Base-by-base conservation (phyloP, 2,113 vertebrate species). In the Gambusia affinis region DNA sequence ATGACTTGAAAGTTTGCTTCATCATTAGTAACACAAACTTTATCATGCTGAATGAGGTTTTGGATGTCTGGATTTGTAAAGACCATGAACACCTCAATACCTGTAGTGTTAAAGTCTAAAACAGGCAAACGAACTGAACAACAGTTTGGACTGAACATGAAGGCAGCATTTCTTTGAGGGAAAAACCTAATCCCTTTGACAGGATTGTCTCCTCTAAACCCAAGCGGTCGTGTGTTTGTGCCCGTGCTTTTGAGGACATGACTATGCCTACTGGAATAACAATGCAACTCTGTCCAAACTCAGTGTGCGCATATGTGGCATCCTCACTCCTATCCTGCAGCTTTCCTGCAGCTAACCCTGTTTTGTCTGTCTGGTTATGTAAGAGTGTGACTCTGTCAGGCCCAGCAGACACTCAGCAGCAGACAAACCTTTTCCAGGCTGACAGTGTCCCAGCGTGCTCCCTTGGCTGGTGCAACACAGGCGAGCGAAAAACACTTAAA, bases 331-430 rank as follows among this genome's bases (percentile, higher is more conserved):
- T 27, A 71, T 84, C 70, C 78, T 73, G 66, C 78, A 81, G 77
- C 54, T 80, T 84, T 80, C 89, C 86, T 86, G 84, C 30, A 74
- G 79, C 75, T 88, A 68, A 89, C 88, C 85, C 78, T 39, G 70
- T 62, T 84, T 85, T 75, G 79, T 79, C 81, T 42, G 71, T 39
- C 65, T 67, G 74, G 70, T 90, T 91, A 88, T 83, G 76, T 89
- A 92, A 93, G 80, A 60, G 67, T 12, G 76, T 31, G n/a, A 72
- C 80, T 85, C 76, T 85, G 84, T 85, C 85, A 80, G 73, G 66
- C 72, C 82, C 81, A 76, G 82, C 79, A 85, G 80, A 87, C 81
- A 78, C 73, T 61, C 78, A 22, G 28, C 51, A n/a, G 31, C 68
- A 78, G 62, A 37, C 76, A 79, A 76, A 82, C 76, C 81, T 47